These are phyloP conservation scores for Tiliqua scincoides DNA, from an alignment of 2,113 vertebrate species.

Conservation along the genomic window DNA sequence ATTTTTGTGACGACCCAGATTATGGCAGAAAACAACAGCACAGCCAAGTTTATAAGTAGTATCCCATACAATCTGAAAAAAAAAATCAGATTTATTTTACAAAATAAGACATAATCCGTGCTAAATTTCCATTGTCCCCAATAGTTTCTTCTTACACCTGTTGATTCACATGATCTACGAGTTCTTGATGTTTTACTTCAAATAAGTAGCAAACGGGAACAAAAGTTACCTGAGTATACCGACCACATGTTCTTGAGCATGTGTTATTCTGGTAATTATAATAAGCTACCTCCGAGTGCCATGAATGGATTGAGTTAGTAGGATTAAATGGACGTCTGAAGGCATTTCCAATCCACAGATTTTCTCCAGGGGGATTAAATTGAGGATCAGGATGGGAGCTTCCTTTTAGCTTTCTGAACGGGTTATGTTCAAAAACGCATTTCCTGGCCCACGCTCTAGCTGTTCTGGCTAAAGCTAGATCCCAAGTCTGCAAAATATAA, in stretches of 20 bases:
- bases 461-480: conserved; percentile 53
- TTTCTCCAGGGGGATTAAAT: conserved; percentile 55
- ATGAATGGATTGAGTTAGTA: fast-evolving
- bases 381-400: not conserved
- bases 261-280: not conserved
- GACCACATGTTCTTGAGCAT: conserved; percentile 27
- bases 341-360: conserved; percentile 46
- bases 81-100: too few relatives aligned
- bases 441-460: conserved; percentile 39
- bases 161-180: not conserved
- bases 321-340: not conserved
- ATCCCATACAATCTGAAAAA: too few relatives aligned
- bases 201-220: not conserved
- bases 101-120: too few relatives aligned
- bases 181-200: not conserved
- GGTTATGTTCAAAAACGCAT: conserved; percentile 24
- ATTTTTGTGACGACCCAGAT: too few relatives aligned
- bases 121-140: too few relatives aligned
- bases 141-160: not conserved
- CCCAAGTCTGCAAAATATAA: conserved; percentile 43
- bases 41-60: too few relatives aligned
- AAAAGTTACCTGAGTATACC: conserved; percentile 62
- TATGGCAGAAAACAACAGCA: too few relatives aligned
- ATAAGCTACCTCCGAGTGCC: conserved; percentile 22
- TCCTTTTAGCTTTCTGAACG: not conserved